These are phyloP conservation scores for Hypercompe scribonia DNA, from an alignment of 2,888 invertebrate species.

Conservation along the genomic window DNA sequence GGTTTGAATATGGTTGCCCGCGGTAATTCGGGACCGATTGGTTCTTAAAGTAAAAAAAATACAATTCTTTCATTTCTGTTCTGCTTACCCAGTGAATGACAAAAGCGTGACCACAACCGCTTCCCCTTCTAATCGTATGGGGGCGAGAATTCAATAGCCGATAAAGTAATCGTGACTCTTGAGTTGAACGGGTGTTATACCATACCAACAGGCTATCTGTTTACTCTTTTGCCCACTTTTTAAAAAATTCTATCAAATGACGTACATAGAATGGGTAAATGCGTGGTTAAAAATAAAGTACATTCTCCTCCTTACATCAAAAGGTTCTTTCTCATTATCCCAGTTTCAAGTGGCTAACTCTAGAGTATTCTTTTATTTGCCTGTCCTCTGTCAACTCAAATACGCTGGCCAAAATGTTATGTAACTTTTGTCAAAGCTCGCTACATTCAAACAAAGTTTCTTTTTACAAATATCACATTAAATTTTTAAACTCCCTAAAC, in stretches of 20 bases:
- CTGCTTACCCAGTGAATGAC: too few relatives aligned
- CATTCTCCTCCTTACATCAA: not conserved
- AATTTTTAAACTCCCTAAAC: slow-evolving; percentile 12
- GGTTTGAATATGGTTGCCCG: not conserved
- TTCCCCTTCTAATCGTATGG: too few relatives aligned
- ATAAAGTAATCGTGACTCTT: too few relatives aligned
- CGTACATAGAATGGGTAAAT: too few relatives aligned
- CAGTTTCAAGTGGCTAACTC: not conserved
- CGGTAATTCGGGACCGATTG: not conserved
- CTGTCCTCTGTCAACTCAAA: slow-evolving; percentile 27
- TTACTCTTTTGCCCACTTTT: too few relatives aligned
- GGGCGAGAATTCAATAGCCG: too few relatives aligned
- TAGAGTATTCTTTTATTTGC: slow-evolving; percentile 19
- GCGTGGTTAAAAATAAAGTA: not conserved
- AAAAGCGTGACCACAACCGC: too few relatives aligned
- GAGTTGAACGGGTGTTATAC: too few relatives aligned
- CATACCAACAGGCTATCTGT: too few relatives aligned
- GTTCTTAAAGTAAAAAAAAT: too few relatives aligned
- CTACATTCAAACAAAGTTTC: slow-evolving; percentile 11
- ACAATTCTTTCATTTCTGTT: not conserved
- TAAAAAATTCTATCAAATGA: too few relatives aligned
- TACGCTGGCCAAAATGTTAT: slow-evolving; percentile 27
- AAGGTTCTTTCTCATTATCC: not conserved
- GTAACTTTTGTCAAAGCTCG: slow-evolving; percentile 31
- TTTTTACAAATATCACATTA: slow-evolving; percentile 20